Percentiles rank a stretch among this genome's conserved stretches.
These are phyloP conservation scores for Gymnothorax javanicus DNA, from an alignment of 2,797 vertebrate species.

Conservation along the genomic window DNA sequence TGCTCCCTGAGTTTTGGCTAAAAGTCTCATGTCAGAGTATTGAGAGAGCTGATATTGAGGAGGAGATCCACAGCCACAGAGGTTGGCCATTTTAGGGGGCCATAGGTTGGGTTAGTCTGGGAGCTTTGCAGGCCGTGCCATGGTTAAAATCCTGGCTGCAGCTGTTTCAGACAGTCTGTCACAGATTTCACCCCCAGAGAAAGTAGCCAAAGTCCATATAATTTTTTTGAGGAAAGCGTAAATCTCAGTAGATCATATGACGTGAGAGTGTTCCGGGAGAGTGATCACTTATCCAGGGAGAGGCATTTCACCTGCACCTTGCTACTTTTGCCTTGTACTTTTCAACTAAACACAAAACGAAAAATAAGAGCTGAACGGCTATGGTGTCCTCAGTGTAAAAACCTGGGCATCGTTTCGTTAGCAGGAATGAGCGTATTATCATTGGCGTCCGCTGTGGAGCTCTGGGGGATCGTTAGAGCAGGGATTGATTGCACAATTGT, in stretches of 20 bases:
- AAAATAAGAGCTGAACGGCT: conserved; percentile 53
- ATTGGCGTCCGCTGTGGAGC: conserved; percentile 52
- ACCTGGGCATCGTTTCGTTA: conserved; percentile 63
- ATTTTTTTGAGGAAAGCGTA: neutral
- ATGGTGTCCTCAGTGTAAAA: conserved; percentile 41
- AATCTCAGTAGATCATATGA: conserved; percentile 6
- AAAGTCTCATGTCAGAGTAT: neutral
- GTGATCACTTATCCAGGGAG: conserved; percentile 8
- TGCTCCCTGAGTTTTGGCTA: neutral
- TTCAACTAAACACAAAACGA: conserved; percentile 52
- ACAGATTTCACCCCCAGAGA: neutral
- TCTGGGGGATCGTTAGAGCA: conserved; percentile 39
- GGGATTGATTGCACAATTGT: conserved; percentile 52
- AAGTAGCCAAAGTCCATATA: neutral
- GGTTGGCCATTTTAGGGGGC: neutral
- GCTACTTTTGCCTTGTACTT: conserved; percentile 47
- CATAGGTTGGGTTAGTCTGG: neutral
- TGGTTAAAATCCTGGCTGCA: neutral
- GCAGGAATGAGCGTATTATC: conserved; percentile 60
- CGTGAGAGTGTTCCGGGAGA: conserved; percentile 28
- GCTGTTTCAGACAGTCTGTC: neutral
- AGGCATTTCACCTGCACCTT: conserved; percentile 31
- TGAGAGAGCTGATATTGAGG: neutral
- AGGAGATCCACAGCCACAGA: neutral
- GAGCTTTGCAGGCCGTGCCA: neutral